phyloP scores from a whole-genome alignment of 2,888 invertebrate species.

The Schrankia costaestrigalis region DNA sequence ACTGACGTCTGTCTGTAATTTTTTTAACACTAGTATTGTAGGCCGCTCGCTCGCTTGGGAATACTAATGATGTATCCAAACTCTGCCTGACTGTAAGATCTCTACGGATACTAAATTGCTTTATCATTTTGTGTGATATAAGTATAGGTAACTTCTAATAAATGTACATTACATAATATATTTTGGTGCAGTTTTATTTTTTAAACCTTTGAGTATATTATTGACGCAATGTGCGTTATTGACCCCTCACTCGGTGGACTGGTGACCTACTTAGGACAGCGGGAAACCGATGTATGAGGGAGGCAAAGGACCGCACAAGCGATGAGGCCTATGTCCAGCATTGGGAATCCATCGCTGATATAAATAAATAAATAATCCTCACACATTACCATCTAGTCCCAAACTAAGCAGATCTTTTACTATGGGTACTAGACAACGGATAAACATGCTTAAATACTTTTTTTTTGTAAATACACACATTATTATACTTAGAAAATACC shows the following conservation, averaged over 20 bases:
- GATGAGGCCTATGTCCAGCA: neutral
- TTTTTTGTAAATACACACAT: no score
- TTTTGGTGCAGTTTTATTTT: constrained; percentile 2
- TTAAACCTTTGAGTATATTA: no score
- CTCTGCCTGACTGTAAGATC: constrained; percentile 5
- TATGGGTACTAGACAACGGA: no score
- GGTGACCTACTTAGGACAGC: no score
- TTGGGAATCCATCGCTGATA: neutral
- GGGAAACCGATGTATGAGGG: no score
- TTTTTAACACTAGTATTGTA: constrained; percentile 1
- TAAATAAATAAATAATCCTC: no score
- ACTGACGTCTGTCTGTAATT: neutral
- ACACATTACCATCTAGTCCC: no score
- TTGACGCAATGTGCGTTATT: no score
- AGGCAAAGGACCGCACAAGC: neutral
- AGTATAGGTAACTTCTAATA: constrained; percentile 10
- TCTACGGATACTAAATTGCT: constrained; percentile 6
- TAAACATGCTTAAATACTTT: no score
- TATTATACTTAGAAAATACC: no score
- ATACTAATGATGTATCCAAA: constrained; percentile 12
- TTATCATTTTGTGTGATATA: constrained; percentile 20
- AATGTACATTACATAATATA: constrained; percentile 8
- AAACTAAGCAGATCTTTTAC: no score
- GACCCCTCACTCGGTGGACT: no score
- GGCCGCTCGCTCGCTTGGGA: neutral